Conservation (phyloP, 1,140 invertebrate genomes). For the Magallana angulata region DNA sequence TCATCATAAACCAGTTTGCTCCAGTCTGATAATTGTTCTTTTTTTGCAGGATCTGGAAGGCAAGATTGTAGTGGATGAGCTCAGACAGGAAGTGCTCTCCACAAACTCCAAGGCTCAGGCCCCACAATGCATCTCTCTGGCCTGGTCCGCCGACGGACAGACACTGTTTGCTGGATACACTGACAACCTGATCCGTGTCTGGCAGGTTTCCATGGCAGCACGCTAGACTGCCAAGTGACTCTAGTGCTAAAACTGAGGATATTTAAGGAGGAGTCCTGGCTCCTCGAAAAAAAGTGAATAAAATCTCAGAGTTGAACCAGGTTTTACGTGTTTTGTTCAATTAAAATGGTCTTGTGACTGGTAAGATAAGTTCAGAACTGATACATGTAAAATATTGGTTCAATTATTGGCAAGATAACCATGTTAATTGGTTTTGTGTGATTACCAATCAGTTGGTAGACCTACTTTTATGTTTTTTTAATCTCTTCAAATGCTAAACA, state of each 20-base stretch:
- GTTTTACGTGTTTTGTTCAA: no score
- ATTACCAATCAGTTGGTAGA: no score
- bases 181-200: constrained; percentile 98
- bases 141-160: constrained; percentile 99
- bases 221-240: constrained; percentile 50
- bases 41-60: constrained; percentile 94
- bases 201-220: constrained; percentile 89
- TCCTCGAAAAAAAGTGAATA: constrained; percentile 30
- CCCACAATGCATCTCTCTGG: constrained; percentile 97
- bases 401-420: no score
- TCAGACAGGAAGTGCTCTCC: constrained; percentile 94
- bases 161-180: constrained; percentile 99
- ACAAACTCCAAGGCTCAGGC: constrained; percentile 84
- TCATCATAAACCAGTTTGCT: neutral
- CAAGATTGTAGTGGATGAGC: constrained; percentile 99
- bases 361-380: no score
- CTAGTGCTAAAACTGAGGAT: constrained; percentile 25
- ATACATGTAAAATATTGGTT: no score
- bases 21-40: constrained; percentile 33
- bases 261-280: constrained; percentile 3
- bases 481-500: no score
- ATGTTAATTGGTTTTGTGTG: no score
- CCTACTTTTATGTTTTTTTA: no score
- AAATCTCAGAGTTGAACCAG: constrained; percentile 6
- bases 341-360: no score